These are phyloP conservation scores for Furcula furcula DNA, from an alignment of 2,888 invertebrate genomes.

Conservation along the genomic window DNA sequence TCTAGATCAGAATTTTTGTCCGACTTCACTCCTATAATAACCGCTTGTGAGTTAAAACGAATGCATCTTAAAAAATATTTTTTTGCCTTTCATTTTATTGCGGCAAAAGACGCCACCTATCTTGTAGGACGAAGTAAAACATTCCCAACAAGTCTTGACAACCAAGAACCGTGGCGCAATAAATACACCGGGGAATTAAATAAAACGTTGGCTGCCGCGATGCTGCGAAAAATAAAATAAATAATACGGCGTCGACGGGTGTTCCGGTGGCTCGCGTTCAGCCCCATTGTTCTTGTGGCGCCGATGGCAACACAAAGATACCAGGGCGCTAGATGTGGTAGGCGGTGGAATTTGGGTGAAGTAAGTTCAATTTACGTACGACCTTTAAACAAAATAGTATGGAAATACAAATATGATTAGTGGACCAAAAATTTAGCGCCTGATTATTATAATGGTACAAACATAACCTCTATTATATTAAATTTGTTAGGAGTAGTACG, in stretches of 20 bases:
- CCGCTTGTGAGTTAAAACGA: no score
- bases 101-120: neutral
- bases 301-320: slow-evolving; percentile 8
- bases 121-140: slow-evolving; percentile 1
- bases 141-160: slow-evolving; percentile 28
- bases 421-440: no score
- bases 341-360: neutral
- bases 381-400: no score
- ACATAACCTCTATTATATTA: no score
- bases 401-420: no score
- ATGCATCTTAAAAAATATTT: no score
- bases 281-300: slow-evolving; percentile 39
- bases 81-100: neutral
- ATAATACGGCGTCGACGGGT: slow-evolving; percentile 18
- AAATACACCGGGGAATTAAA: slow-evolving; percentile 33
- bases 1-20: no score
- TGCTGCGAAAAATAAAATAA: slow-evolving; percentile 3
- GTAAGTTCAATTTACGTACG: no score
- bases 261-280: slow-evolving; percentile 19
- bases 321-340: neutral
- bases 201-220: slow-evolving; percentile 22
- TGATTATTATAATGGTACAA: no score
- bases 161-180: slow-evolving; percentile 14
- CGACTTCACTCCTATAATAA: no score
- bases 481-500: no score